Percentiles rank a stretch among this genome's conserved stretches.
These are phyloP conservation scores for Morinoia aosen DNA, from an alignment of 2,888 invertebrate genomes.

Conservation along the genomic window DNA sequence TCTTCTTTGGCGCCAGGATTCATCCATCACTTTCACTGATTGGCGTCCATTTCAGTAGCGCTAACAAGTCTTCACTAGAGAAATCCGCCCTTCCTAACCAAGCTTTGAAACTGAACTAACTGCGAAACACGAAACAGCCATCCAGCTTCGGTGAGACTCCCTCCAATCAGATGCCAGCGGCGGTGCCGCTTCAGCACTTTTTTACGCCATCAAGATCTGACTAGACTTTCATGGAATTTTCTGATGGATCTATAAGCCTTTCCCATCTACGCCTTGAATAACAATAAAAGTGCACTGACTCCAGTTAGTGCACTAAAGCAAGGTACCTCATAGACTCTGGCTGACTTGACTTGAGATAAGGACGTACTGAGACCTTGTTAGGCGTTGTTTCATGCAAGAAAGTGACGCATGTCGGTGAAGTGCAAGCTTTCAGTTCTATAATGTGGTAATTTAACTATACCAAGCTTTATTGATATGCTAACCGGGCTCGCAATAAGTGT, in stretches of 20 bases:
- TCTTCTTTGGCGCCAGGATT: background rate
- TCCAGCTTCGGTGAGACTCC: background rate
- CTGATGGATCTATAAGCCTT: background rate
- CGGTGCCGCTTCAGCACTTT: background rate
- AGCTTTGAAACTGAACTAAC: background rate
- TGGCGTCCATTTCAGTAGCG: background rate
- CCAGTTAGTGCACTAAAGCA: background rate
- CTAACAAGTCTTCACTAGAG: background rate
- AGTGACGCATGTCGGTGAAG: background rate
- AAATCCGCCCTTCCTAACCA: background rate
- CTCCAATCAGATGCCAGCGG: background rate
- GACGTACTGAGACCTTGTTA: background rate
- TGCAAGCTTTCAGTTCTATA: background rate
- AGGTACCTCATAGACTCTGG: background rate
- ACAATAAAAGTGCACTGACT: background rate
- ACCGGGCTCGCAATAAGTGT: background rate
- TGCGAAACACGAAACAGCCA: background rate
- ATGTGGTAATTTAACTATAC: background rate
- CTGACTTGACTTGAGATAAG: no score
- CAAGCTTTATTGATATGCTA: background rate
- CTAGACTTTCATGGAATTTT: background rate
- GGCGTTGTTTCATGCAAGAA: background rate
- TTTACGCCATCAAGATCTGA: background rate
- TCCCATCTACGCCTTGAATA: background rate
- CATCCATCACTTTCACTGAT: background rate